Evolutionary conservation across 2,888 invertebrate genomes (phyloP), one percentile per base, ranked within the genome.

Genomic region (Linyphia triangularis): DNA sequence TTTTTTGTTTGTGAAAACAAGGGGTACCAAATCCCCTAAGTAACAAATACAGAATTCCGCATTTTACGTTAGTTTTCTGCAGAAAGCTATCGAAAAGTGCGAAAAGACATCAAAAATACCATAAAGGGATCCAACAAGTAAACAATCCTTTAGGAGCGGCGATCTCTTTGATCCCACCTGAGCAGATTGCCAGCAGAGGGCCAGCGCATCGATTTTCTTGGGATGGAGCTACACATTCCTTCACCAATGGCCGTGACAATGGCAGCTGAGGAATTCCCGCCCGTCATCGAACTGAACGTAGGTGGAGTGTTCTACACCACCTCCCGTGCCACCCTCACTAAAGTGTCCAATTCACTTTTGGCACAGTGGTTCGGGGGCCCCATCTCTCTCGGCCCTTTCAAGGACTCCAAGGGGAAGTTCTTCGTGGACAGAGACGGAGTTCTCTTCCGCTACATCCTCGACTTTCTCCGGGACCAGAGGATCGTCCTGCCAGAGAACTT

Each of bases 361-460:
- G 95, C 95, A 90, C 94, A 95, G 92, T 95, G 97, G 92, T 96
- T 98, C 93, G 94, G 94, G 69, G 92, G 91, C 6, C 95, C 95
- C 51, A 70, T 90, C 28, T 84, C 90, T 43, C 90, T 91, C n/a
- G 90, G 91, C 16, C 90, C 92, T 67, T 91, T 91, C 10, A 90
- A 92, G 26, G 93, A 93, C 90, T 92, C 92, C 33, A 89, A 92
- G 90, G 93, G 93, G 26, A 92, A 92, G 89, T 92, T 93, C 92
- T 99, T 99, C 94, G 95, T 99, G 92, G 99, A 99, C 94, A 95
- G 99, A 84, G 99, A 99, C 93, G 99, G 99, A 30, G 97, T 98
- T 3, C 95, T 99, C 85, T 99, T 99, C 94, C 96, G 98, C 91
- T 99, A 99, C 94, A 95, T 99, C 90, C 94, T 99, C 92, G 99